Evolutionary conservation across 2,888 invertebrate species (phyloP), one percentile per base, ranked within the genome.

Genomic region (Meandrusa payeni): DNA sequence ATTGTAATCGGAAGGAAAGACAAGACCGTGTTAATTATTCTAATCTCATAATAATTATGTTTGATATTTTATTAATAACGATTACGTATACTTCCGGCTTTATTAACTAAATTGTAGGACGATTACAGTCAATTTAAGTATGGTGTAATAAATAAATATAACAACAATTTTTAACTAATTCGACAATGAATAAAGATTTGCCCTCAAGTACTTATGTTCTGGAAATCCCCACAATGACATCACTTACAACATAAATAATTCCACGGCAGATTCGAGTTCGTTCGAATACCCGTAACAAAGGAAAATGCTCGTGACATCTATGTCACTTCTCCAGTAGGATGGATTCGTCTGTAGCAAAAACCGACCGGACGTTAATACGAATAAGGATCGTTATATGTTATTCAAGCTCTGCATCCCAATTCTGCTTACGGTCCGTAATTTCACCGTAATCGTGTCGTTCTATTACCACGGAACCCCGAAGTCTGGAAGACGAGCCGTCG

Each of bases 401-500:
- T 37, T 43, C 24, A 43, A 43, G 43, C 31, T 20, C 29, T 26
- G 37, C 37, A 43, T 43, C 37, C 37, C 31, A 26, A 37, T 43
- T 43, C 37, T 37, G 43, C 19, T 43, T 43, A 43, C 43, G 37
- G 10, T 37, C 3, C 37, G 37, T 43, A 43, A 37, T 37, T 42
- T 28, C 23, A 34, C 29, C 29, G 36, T 42, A 42, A 37, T 37
- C 37, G 37, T 31, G 19, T 43, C 37, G 31, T 43, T 43, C 36
- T 37, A 43, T 26, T 43, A 26, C 31, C 43, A 20, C 24, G 24
- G 13, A 31, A 31, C 24, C 24, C 20, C 37, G 37, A 22, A 17
- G 42, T 43, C 43, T 43, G 26, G 31, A 43, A 43, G 37, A 43
- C 43, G 19, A 24, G 37, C 31, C 26, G 31, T 43, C 37, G 24